Evolutionary conservation across 2,888 invertebrate species (phyloP).

Genomic region (Calephelis perditalis): DNA sequence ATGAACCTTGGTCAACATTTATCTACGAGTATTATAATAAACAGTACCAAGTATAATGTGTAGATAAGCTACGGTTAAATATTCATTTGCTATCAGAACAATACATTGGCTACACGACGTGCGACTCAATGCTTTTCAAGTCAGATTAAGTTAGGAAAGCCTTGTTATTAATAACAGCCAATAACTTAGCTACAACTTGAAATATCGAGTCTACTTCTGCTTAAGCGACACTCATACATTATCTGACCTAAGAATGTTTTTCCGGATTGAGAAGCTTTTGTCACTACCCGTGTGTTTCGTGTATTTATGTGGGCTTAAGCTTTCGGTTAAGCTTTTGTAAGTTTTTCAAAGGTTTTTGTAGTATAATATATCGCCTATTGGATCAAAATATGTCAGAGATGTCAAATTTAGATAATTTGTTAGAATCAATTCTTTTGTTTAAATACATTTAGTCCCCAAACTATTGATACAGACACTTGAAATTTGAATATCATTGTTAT

Average conservation of each 20-base stretch:
- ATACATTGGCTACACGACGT: constrained; percentile 61
- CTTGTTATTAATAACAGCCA: constrained; percentile 73
- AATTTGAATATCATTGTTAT: too few relatives aligned
- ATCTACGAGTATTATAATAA: too few relatives aligned
- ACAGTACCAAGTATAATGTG: neutral
- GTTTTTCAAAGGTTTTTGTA: constrained; percentile 4
- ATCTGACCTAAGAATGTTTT: constrained; percentile 67
- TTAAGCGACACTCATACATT: constrained; percentile 71
- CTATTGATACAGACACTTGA: too few relatives aligned
- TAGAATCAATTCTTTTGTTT: too few relatives aligned
- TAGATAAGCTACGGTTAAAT: constrained; percentile 36
- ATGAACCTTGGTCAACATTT: too few relatives aligned
- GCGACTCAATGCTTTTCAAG: constrained; percentile 70
- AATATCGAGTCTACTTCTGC: constrained; percentile 74
- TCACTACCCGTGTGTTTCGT: constrained; percentile 44
- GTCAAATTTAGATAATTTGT: too few relatives aligned
- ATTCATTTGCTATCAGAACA: constrained; percentile 58
- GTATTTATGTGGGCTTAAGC: constrained; percentile 10
- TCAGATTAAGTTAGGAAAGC: constrained; percentile 75
- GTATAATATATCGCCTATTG: too few relatives aligned
- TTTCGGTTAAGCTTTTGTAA: constrained; percentile 20
- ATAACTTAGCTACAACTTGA: constrained; percentile 70
- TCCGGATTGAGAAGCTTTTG: constrained; percentile 67
- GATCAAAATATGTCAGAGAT: too few relatives aligned
- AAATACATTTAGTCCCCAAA: too few relatives aligned